Evolutionary conservation across 1,140 invertebrate genomes (phyloP), one percentile per base, ranked within the genome.

Genomic region (Papilio aristodemus): DNA sequence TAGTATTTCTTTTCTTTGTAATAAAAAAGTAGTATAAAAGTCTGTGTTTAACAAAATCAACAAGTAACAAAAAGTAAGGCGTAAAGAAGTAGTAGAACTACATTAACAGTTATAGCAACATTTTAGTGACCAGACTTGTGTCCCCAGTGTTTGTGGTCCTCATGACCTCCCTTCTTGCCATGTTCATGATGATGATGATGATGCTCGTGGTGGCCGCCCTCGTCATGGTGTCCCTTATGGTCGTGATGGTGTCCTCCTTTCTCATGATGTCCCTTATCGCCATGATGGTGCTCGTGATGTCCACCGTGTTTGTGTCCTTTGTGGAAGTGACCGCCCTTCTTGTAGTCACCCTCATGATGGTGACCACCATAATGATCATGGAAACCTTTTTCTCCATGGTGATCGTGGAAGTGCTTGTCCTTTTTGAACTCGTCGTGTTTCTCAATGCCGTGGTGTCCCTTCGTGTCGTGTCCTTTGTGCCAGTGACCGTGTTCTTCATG

Each of bases 391-490:
- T 95, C 95, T 70, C 96, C 94, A 75, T 93, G 93, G 72, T 96
- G 95, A 46, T 96, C 95, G 77, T 96, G 96, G 90, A 96, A 96
- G 74, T 91, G 84, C 57, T 91, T n/a, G n/a, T n/a, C n/a, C n/a
- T n/a, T n/a, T n/a, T n/a, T n/a, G n/a, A n/a, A n/a, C n/a, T n/a
- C n/a, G 77, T 96, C 95, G 32, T 87, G 83, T 76, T 96, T 96
- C 81, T 96, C 95, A 43, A 95, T 93, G 73, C 94, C 95, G 78
- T 96, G 94, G 75, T 96, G 95, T 77, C 95, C 95, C 9, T 95
- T 95, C 54, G 93, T 95, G 22, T 95, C 94, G 84, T 96, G 95
- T 0, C 95, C 95, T 68, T 96, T 96, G 75, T 96, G 95, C 83
- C 95, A 94, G 70, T 94, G 72, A 86, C 93, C 92, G 67, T 93